Percentiles rank a stretch among this genome's conserved stretches.
Evolutionary conservation across 2,113 vertebrate species (phyloP).

Genomic region (Cricetomys ansorgei): DNA sequence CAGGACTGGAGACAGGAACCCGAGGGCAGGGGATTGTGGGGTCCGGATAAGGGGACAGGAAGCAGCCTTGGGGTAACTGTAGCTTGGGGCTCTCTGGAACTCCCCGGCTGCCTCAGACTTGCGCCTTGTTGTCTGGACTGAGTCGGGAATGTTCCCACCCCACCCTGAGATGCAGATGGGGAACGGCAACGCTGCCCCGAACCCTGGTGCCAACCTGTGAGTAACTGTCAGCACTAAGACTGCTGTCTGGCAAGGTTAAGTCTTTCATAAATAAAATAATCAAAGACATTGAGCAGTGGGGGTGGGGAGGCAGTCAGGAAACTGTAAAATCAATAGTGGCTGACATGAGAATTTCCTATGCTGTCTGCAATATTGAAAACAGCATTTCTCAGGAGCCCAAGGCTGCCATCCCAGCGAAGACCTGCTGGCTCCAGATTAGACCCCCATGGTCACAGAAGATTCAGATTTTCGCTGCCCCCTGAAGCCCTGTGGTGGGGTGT

Average conservation of each 20-base stretch:
- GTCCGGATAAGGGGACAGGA: not conserved
- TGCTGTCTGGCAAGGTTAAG: not conserved
- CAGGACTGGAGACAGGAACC: not conserved
- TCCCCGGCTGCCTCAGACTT: not conserved
- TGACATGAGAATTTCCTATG: conserved; percentile 48
- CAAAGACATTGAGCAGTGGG: conserved; percentile 13
- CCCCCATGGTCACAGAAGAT: not conserved
- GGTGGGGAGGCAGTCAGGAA: not conserved
- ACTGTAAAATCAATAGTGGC: conserved; percentile 21
- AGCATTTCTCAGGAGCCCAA: conserved; percentile 43
- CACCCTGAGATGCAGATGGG: not conserved
- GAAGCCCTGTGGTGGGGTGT: not conserved
- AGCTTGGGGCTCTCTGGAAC: not conserved
- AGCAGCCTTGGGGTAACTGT: not conserved
- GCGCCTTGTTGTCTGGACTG: not conserved
- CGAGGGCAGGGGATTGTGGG: not conserved
- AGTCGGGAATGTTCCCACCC: too few relatives aligned
- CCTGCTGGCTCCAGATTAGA: not conserved
- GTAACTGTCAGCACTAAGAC: not conserved
- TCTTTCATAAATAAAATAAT: conserved; percentile 62
- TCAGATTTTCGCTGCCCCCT: not conserved
- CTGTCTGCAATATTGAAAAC: conserved; percentile 41
- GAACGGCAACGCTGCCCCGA: rapidly evolving
- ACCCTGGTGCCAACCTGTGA: too few relatives aligned
- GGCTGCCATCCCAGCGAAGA: not conserved